Percentiles rank a stretch among this genome's conserved stretches.
phyloP scores from a whole-genome alignment of 2,888 invertebrate genomes.

The Polydrusus tereticollis region DNA sequence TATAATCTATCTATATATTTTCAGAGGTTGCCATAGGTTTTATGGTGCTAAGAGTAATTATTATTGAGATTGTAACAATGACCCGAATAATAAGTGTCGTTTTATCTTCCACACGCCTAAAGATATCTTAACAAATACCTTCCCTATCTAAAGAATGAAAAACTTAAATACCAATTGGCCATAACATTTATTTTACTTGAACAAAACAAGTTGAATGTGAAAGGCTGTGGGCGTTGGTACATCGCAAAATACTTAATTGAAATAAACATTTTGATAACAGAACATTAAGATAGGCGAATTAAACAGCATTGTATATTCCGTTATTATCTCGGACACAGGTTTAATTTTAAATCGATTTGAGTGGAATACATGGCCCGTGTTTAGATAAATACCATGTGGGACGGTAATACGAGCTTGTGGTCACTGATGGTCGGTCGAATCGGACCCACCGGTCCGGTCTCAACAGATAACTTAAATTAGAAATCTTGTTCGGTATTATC shows the following conservation, averaged over 20 bases:
- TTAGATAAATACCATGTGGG: conserved; percentile 61
- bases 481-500: conserved; percentile 48
- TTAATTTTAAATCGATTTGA: conserved; percentile 68
- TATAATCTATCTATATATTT: too few relatives aligned
- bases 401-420: conserved; percentile 44
- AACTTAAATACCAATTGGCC: conserved; percentile 58
- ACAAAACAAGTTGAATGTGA: conserved; percentile 51
- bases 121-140: conserved; percentile 35
- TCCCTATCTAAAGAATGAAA: conserved; percentile 51
- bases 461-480: conserved; percentile 47
- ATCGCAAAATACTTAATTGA: conserved; percentile 66
- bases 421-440: conserved; percentile 20
- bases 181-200: conserved; percentile 57
- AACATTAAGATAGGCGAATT: conserved; percentile 66
- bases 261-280: conserved; percentile 62
- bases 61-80: too few relatives aligned
- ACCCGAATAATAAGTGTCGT: not conserved
- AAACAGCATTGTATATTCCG: conserved; percentile 58
- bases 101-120: conserved; percentile 16
- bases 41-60: too few relatives aligned
- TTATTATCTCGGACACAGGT: conserved; percentile 65
- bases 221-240: conserved; percentile 60
- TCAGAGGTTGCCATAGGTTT: too few relatives aligned
- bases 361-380: conserved; percentile 61
- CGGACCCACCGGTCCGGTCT: conserved; percentile 44